Evolutionary conservation across 2,113 vertebrate genomes (phyloP), one percentile per base, ranked within the genome.

Genomic region (Poecile atricapillus): DNA sequence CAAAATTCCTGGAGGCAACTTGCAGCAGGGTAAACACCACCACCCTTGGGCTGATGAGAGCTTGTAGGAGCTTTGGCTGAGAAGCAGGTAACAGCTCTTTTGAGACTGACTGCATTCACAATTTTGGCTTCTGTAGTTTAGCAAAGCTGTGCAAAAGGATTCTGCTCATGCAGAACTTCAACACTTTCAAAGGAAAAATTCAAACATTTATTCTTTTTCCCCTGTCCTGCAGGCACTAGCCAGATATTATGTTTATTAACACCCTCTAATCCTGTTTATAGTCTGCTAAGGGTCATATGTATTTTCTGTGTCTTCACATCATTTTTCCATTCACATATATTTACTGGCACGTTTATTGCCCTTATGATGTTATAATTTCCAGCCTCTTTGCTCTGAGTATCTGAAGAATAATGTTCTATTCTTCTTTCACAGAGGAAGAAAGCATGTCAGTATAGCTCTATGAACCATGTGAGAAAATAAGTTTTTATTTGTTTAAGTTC

Each of bases 401-500:
- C 69, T 69, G 49, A 46, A 71, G 31, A 91, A 63, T 69, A 82
- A 63, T 76, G n/a, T 77, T 83, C 18, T 27, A 15, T 87, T 96
- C 56, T 89, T 89, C 83, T 89, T 78, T 73, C 67, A 85, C 53
- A 75, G 75, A 87, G 28, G 28, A 87, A 33, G 9, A 47, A 86
- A 79, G 16, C 1, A 2, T 77, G 33, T 56, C 70, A 91, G 56
- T 87, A 71, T 17, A 84, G 44, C 83, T 77, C 73, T 30, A 5
- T 90, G 84, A 95, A 86, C 58, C 86, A 74, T 49, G 13, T 67
- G 33, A 71, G 74, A 97, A 97, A 97, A 85, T 59, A 94, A 76
- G 46, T 53, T 83, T 75, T 83, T 97, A 94, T 95, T 97, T 97
- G 83, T 93, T 94, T 96, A 96, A 96, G 80, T 95, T 97, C 94